Base-by-base conservation (phyloP, 2,113 vertebrate genomes). In the Aspidoscelis tigris region DNA sequence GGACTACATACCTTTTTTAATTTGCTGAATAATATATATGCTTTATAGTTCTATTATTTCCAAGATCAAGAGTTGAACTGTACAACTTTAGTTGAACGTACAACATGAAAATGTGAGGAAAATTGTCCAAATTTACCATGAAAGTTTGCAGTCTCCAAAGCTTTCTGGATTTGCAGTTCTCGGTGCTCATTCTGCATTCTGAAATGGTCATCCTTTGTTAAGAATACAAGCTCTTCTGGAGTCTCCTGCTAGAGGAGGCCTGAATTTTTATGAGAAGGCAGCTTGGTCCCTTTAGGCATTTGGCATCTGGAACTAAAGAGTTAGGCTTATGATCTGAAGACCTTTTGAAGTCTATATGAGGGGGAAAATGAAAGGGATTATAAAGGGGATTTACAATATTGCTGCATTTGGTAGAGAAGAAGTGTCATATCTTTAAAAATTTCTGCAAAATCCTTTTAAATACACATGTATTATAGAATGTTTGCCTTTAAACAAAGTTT, bases 231-330 rank as follows among this genome's bases (percentile, higher is more conserved):
- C 43, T 84, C 33, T 80, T 47, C 72, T 0, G 1, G 5, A 1
- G 0, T 0, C 0, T 0, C 41, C 64, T 41, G 82, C 33, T 11
- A 0, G 0, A n/a, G 66, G 39, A 68, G 43, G 12, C 3, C 1
- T 44, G 47, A 43, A 39, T 44, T 65, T 55, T 78, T 76, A n/a
- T 1, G 44, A 39, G 65, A 76, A 24, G 6, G 7, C 0, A 2
- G 26, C 20, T 53, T 50, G 16, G 1, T 78, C 64, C 44, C 44
- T 39, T 44, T 69, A 0, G 39, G 71, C 4, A 24, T 83, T 39
- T 41, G 43, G 16, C 20, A 70, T 2, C 61, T 72, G 70, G 76
- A 78, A 3, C 0, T 0, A 0, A 5, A 71, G 5, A 33, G 20
- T 0, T 9, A 50, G 50, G 33, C n/a, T 83, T 50, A 24, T 26